Conservation (phyloP, 2,888 invertebrate genomes). For the Eupithecia inturbata region DNA sequence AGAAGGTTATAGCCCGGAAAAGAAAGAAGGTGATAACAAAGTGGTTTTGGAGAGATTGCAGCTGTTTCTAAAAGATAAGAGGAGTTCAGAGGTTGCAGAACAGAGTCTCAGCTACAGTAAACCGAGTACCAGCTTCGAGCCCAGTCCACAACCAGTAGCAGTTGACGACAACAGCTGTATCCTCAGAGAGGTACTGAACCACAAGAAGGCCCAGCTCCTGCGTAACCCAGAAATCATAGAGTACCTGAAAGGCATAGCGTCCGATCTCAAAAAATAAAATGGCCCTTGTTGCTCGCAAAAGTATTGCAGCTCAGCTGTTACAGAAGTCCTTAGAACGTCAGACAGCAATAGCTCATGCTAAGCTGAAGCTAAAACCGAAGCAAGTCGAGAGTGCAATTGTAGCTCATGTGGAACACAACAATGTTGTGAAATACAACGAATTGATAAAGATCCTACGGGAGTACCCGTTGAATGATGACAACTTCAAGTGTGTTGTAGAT, state of each 20-base stretch:
- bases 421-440: constrained; percentile 71
- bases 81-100: constrained; percentile 66
- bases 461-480: constrained; percentile 71
- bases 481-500: constrained; percentile 70
- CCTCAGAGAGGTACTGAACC: constrained; percentile 75
- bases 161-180: constrained; percentile 74
- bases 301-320: constrained; percentile 74
- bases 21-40: constrained; percentile 80
- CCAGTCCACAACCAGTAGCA: constrained; percentile 52
- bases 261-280: constrained; percentile 76
- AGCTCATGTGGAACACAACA: constrained; percentile 66
- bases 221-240: constrained; percentile 77
- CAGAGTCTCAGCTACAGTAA: constrained; percentile 63
- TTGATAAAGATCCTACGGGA: constrained; percentile 76
- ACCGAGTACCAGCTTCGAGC: constrained; percentile 74
- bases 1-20: constrained; percentile 80
- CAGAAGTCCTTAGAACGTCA: constrained; percentile 74
- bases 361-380: constrained; percentile 71
- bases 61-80: constrained; percentile 78
- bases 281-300: constrained; percentile 73
- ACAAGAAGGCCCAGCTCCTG: constrained; percentile 77
- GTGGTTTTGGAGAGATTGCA: constrained; percentile 79
- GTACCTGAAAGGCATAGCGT: constrained; percentile 71
- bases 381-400: constrained; percentile 77
- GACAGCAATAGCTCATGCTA: constrained; percentile 67